Base-by-base conservation (phyloP, 2,797 vertebrate species). In the Mormyrus hasselquistii region DNA sequence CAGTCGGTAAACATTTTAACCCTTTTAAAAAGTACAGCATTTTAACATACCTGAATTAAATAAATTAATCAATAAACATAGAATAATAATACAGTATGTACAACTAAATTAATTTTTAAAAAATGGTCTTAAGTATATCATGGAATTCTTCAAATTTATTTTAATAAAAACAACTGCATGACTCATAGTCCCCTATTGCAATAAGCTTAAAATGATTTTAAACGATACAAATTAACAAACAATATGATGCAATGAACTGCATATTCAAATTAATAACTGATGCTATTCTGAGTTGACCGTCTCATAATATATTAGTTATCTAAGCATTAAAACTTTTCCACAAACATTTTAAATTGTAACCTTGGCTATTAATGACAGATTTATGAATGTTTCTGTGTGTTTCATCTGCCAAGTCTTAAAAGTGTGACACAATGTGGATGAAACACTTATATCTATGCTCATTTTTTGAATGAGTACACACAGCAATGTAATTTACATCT, bases 11-110 rank as follows among this genome's bases (percentile, higher is more conserved):
- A 84, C 47, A 84, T 25, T 50, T 84, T 84, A 84, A 87, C 5
- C 25, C 50, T 41, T 50, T 57, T 44, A 16, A 57, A 55, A 87
- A 25, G 7, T 87, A 87, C 53, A 87, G 29, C 53, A 87, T 57
- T 55, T 52, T 25, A 85, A 50, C 83, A 88, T 55, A 57, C 29
- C 79, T 88, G 88, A 47, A 88, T 88, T 82, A 88, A 88, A 88
- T 83, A 82, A 83, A 88, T 88, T 82, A 88, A 79, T 88, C 73
- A 88, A 84, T 82, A 83, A 44, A 84, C 25, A 88, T 3, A 88
- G 14, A 55, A 87, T 59, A 87, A 87, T 16, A 38, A 12, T 38
- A 57, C 25, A 57, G 85, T 87, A 87, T 55, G 25, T 87, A 87
- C 85, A 87, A 87, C 50, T 57, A 86, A 55, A 86, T 55, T 55